phyloP scores from a whole-genome alignment of 2,888 invertebrate species.

The Gryllus longicercus region DNA sequence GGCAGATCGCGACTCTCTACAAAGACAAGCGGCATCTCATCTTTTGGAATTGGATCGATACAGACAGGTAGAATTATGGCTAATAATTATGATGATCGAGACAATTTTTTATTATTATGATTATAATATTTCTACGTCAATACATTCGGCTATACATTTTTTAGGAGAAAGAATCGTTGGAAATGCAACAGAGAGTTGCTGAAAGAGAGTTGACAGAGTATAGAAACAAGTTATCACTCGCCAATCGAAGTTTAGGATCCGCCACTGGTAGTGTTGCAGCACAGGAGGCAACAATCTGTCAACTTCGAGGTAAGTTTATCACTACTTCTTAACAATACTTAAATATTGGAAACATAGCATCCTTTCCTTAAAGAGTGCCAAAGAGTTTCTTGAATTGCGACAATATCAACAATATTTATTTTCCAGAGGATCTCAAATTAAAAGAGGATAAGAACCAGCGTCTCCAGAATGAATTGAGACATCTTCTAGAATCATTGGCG shows the following conservation, averaged over 20 bases:
- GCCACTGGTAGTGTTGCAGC: conserved; percentile 66
- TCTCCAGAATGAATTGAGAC: conserved; percentile 64
- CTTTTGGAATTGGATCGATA: conserved; percentile 68
- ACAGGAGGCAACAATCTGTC: conserved; percentile 64
- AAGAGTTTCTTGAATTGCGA: neutral
- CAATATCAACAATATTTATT: neutral
- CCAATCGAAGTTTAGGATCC: conserved; percentile 62
- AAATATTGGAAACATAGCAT: neutral
- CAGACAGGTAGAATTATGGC: conserved; percentile 52
- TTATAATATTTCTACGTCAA: too few species aligned
- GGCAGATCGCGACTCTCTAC: conserved; percentile 69
- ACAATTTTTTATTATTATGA: too few species aligned
- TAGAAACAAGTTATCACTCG: conserved; percentile 63
- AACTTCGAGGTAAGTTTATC: conserved; percentile 58
- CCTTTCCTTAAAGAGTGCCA: neutral
- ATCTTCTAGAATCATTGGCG: conserved; percentile 67
- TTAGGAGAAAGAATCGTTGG: conserved; percentile 69
- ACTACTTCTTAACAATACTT: neutral
- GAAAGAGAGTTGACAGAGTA: conserved; percentile 69
- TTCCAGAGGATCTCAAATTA: conserved; percentile 63
- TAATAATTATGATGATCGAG: too few species aligned
- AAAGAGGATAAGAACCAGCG: conserved; percentile 67
- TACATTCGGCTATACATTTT: conserved; percentile 33
- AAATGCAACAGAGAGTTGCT: conserved; percentile 67
- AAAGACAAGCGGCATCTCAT: conserved; percentile 68